Evolutionary conservation across 2,113 vertebrate species (phyloP).

Genomic region (Xenopus laevis): DNA sequence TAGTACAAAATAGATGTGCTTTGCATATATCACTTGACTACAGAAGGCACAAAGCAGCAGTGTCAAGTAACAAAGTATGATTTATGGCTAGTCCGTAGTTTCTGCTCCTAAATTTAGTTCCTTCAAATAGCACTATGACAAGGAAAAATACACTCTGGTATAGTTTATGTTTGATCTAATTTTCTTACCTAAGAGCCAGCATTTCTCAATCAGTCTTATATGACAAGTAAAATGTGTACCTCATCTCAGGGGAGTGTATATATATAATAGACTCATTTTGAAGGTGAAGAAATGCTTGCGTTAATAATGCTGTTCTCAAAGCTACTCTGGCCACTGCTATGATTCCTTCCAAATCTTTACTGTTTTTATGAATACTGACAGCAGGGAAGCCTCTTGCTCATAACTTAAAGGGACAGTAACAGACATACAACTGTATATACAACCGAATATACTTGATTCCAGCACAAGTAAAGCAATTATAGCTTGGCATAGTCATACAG

Average conservation of each 20-base stretch:
- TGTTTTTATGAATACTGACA: slow-evolving; percentile 27
- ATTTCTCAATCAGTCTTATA: slow-evolving; percentile 34
- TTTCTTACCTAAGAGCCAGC: slow-evolving; percentile 21
- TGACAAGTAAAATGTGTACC: slow-evolving; percentile 26
- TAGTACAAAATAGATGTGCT: background rate
- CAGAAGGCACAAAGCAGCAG: background rate
- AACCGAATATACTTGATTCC: too few relatives aligned
- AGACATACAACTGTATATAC: too few relatives aligned
- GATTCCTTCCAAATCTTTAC: slow-evolving; percentile 9
- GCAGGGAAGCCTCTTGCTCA: background rate
- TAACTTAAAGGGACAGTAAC: background rate
- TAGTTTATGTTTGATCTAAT: slow-evolving; percentile 26
- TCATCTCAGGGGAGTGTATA: background rate
- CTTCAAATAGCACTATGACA: slow-evolving; percentile 18
- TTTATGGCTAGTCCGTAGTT: slow-evolving; percentile 26
- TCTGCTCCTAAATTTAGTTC: slow-evolving; percentile 24
- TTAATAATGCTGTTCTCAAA: slow-evolving; percentile 20
- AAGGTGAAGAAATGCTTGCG: slow-evolving; percentile 13
- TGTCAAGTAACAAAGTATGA: slow-evolving; percentile 18
- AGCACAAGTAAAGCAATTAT: too few relatives aligned
- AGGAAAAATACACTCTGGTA: slow-evolving; percentile 16
- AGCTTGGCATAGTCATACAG: too few relatives aligned
- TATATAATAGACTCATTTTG: slow-evolving; percentile 18
- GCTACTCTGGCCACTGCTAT: slow-evolving; percentile 14
- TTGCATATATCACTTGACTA: background rate